Conservation (phyloP, 2,888 invertebrate species). For the Thyatira batis region DNA sequence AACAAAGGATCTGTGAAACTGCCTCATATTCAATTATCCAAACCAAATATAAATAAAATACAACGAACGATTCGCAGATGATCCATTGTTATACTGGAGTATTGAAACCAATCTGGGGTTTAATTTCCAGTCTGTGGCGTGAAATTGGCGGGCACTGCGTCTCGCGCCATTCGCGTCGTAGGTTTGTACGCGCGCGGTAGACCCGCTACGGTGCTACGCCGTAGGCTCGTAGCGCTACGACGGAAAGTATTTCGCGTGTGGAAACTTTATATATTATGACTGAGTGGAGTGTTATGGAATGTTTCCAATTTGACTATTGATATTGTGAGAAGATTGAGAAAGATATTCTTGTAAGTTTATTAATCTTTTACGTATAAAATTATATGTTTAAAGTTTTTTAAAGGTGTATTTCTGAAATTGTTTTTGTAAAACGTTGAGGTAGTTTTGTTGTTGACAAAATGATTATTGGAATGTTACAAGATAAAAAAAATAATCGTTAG, state of each 20-base stretch:
- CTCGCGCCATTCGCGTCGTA: constrained; percentile 58
- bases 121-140: constrained; percentile 25
- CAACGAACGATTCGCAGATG: constrained; percentile 20
- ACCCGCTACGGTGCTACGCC: constrained; percentile 37
- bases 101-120: constrained; percentile 18
- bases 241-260: constrained; percentile 47
- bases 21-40: constrained; percentile 53
- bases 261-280: constrained; percentile 9
- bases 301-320: constrained; percentile 16
- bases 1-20: constrained; percentile 53
- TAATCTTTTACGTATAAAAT: not conserved
- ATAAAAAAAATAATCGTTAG: too few species aligned
- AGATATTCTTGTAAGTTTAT: constrained; percentile 9
- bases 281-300: constrained; percentile 9
- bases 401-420: not conserved
- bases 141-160: constrained; percentile 11
- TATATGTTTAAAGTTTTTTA: not conserved
- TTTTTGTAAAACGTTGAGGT: too few species aligned
- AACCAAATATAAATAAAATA: constrained; percentile 34
- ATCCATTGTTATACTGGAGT: constrained; percentile 25
- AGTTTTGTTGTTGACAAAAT: too few species aligned
- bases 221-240: constrained; percentile 18
- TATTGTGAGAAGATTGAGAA: constrained; percentile 14
- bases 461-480: too few species aligned
- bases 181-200: constrained; percentile 58